Evolutionary conservation across 1,140 invertebrate species (phyloP), one percentile per base, ranked within the genome.

Genomic region (Halesus radiatus): DNA sequence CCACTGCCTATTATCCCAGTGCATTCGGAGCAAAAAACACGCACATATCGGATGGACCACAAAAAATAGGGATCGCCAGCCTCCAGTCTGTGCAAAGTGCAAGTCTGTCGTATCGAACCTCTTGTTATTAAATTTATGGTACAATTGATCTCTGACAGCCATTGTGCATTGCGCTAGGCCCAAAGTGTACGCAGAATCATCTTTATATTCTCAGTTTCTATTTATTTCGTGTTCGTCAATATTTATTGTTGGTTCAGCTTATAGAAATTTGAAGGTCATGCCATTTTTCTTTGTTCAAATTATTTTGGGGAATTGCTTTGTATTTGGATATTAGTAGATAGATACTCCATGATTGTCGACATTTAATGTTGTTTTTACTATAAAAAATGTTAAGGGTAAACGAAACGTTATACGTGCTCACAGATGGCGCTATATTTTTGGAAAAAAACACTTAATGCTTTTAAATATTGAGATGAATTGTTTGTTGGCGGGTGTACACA

Each of bases 61-160:
- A 72, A 72, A 72, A 72, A 72, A 72, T 72, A 26, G 68, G 68
- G 68, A 66, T 66, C 20, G 68, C 68, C 32, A 66, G 62, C 68
- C 62, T 73, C 52, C 70, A 54, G 15, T n/a, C 52, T 53, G 22
- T 53, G 72, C 54, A 29, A 45, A 54, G 22, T 53, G 72, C 54
- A 29, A 45, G 72, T 29, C 53, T 75, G 72, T 58, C 72, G 58
- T 54, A 45, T 75, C 54, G 53, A 32, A 75, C 58, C 72, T 50
- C 72, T 54, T 32, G 53, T 75, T 75, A 75, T 75, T 45, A 45
- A 45, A 45, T 45, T 75, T 75, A 75, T 37, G 72, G 72, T 32
- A 75, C 72, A 37, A 18, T 75, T 74, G 72, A 18, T 54, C 53
- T 6, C 23, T 29, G 54, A 58, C 54, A 26, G 50, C 45, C 45